Conservation (phyloP, 2,797 vertebrate species). For the Threskiornis aethiopicus region DNA sequence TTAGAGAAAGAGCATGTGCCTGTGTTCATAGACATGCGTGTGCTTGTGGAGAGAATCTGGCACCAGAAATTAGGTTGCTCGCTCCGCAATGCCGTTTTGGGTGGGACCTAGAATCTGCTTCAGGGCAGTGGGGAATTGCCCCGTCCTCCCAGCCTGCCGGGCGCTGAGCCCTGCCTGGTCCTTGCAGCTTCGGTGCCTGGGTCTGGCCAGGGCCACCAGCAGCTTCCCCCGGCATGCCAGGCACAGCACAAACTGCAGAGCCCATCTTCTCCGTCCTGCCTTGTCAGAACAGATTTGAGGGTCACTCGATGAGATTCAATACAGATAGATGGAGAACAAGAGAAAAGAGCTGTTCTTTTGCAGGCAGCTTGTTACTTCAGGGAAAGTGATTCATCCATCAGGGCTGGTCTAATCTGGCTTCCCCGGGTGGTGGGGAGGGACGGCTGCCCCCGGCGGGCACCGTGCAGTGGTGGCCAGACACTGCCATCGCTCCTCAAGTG, state of each 20-base stretch:
- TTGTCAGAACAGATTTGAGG: not conserved
- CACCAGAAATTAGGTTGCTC: fast-evolving
- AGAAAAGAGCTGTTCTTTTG: not conserved
- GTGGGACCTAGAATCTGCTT: not conserved
- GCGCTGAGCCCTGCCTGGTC: not conserved
- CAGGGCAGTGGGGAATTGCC: not conserved
- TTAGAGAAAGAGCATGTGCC: not conserved
- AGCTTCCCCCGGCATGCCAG: not conserved
- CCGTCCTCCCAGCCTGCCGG: fast-evolving
- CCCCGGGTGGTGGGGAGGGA: fast-evolving
- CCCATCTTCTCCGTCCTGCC: not conserved
- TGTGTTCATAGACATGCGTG: fast-evolving
- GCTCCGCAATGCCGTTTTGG: not conserved
- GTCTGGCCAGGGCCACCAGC: not conserved
- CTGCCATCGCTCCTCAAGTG: not conserved
- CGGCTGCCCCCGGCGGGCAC: not conserved
- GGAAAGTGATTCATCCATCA: constrained; percentile 4
- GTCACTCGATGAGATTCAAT: not conserved
- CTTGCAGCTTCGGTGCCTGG: not conserved
- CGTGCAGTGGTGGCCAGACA: not conserved
- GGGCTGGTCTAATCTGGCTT: not conserved
- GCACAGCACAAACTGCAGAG: fast-evolving
- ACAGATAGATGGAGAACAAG: not conserved
- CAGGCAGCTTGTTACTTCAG: not conserved
- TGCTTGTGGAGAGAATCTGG: not conserved